Percentiles rank a stretch among this genome's conserved stretches.
Evolutionary conservation across 2,888 invertebrate genomes (phyloP).

Genomic region (Branchipolynoe longqiensis): DNA sequence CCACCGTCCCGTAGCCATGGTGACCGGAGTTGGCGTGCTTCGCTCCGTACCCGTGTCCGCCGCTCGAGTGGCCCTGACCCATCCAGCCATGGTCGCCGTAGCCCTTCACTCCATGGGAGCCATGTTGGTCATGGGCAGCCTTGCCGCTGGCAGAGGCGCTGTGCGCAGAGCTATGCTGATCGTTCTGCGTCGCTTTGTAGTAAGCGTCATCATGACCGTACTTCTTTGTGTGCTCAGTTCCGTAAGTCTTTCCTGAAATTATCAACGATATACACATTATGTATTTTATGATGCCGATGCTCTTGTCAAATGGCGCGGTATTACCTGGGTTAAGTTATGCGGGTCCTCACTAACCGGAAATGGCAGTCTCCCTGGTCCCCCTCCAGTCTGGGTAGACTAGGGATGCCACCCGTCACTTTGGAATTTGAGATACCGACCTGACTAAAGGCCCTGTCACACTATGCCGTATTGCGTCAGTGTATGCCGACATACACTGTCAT

Average conservation of each 20-base stretch:
- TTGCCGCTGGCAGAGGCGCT: not conserved
- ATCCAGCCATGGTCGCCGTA: slow-evolving; percentile 12
- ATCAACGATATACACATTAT: no score
- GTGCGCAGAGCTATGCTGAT: slow-evolving; percentile 3
- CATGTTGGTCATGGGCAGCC: slow-evolving; percentile 17
- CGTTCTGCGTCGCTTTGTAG: not conserved
- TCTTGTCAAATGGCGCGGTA: no score
- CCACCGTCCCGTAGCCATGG: not conserved
- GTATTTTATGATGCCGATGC: no score
- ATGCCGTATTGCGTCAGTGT: no score
- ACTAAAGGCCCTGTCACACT: no score
- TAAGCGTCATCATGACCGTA: slow-evolving; percentile 49
- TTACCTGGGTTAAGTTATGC: no score
- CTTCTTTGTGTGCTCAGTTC: slow-evolving; percentile 50
- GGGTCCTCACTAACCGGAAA: no score
- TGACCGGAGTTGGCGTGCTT: slow-evolving; percentile 29
- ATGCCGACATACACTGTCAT: no score
- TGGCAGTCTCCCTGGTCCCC: no score
- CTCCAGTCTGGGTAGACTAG: no score
- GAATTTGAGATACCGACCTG: no score
- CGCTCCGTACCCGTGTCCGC: slow-evolving; percentile 4
- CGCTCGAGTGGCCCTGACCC: not conserved
- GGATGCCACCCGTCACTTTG: no score
- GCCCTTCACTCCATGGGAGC: slow-evolving; percentile 26
- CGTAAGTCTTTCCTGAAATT: slow-evolving; percentile 48